These are phyloP conservation scores for Nezara viridula DNA, from an alignment of 2,888 invertebrate species.

Conservation along the genomic window DNA sequence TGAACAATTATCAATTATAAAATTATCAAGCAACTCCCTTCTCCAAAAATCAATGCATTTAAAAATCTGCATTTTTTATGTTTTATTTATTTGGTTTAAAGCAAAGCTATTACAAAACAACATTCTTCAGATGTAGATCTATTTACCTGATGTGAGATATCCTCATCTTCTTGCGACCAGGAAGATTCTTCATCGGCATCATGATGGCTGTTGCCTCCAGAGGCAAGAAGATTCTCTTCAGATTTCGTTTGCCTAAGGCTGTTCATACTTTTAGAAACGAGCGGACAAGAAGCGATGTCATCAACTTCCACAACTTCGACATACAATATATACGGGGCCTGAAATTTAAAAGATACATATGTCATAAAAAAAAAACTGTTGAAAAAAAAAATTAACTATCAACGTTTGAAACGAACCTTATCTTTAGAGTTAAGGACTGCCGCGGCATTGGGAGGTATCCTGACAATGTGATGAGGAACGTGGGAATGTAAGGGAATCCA, in stretches of 20 bases:
- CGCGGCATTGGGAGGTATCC: conserved; percentile 97
- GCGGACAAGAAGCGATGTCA: conserved; percentile 84
- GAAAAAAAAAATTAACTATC: no score
- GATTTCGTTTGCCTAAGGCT: conserved; percentile 92
- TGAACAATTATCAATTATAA: no score
- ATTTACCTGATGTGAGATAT: conserved; percentile 83
- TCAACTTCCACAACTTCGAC: conserved; percentile 95
- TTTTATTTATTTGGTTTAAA: background rate
- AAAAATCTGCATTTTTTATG: background rate
- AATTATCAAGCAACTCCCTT: background rate
- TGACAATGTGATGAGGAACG: conserved; percentile 90
- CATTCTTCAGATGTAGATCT: conserved; percentile 47
- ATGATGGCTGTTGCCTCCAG: conserved; percentile 70
- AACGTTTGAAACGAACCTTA: conserved; percentile 75
- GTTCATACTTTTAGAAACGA: conserved; percentile 85
- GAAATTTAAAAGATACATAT: conserved; percentile 64
- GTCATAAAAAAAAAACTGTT: background rate
- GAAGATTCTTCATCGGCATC: conserved; percentile 71
- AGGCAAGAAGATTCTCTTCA: conserved; percentile 84
- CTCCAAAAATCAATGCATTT: background rate
- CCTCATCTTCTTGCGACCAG: conserved; percentile 98
- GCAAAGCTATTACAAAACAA: background rate
- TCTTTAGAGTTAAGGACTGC: conserved; percentile 99
- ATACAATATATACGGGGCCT: conserved; percentile 98
- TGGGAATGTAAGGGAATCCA: conserved; percentile 92